Evolutionary conservation across 1,140 invertebrate genomes (phyloP).

Genomic region (Chymomyza costata): DNA sequence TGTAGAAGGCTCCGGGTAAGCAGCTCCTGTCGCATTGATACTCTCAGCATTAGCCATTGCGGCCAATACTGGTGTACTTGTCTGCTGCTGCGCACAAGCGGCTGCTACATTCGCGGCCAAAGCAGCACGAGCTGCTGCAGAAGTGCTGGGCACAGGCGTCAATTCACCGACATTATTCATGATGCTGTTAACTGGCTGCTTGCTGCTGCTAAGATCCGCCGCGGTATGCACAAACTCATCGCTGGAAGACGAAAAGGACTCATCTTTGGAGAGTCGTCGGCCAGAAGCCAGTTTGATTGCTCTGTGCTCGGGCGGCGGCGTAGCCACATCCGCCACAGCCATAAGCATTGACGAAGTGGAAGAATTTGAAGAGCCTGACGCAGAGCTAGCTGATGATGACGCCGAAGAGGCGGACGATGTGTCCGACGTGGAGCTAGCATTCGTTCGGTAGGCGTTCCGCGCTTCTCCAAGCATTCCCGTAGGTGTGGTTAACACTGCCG

Average conservation of each 20-base stretch:
- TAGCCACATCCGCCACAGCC: slow-evolving; percentile 26
- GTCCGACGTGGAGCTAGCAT: slow-evolving; percentile 55
- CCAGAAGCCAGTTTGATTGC: slow-evolving; percentile 13
- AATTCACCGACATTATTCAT: slow-evolving; percentile 27
- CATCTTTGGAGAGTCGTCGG: slow-evolving; percentile 80
- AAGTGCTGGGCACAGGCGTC: slow-evolving; percentile 58
- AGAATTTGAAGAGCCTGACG: slow-evolving; percentile 60
- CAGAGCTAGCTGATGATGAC: slow-evolving; percentile 54
- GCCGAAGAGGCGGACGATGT: slow-evolving; percentile 60
- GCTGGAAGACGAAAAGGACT: slow-evolving; percentile 76
- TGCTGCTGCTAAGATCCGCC: neutral
- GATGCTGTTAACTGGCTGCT: slow-evolving; percentile 1
- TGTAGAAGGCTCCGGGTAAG: slow-evolving; percentile 10
- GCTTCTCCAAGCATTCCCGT: slow-evolving; percentile 20
- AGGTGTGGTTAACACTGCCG: neutral
- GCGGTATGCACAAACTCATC: slow-evolving; percentile 53
- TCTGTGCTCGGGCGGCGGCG: slow-evolving; percentile 8
- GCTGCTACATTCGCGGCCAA: slow-evolving; percentile 25
- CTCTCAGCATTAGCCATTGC: neutral
- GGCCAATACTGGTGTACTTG: neutral
- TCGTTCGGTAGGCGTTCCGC: slow-evolving; percentile 33
- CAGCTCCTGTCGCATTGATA: neutral
- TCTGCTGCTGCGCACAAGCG: neutral
- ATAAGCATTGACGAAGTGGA: slow-evolving; percentile 66
- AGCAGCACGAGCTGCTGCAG: slow-evolving; percentile 54